phyloP scores from a whole-genome alignment of 2,888 invertebrate genomes.

The Alitta virens region DNA sequence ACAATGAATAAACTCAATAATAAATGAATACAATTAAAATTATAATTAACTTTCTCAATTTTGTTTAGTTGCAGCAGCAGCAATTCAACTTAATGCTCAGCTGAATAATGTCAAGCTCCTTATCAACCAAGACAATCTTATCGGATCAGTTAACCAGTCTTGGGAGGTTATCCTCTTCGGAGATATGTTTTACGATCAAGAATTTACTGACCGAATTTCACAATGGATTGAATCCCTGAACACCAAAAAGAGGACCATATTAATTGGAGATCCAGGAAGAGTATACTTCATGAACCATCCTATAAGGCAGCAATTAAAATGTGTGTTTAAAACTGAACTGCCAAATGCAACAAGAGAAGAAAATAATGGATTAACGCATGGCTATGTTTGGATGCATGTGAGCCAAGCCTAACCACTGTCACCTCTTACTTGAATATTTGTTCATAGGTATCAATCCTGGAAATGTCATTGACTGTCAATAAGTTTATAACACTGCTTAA shows the following conservation, averaged over 20 bases:
- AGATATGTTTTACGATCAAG: slow-evolving; percentile 69
- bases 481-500: no score
- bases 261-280: slow-evolving; percentile 50
- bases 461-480: no score
- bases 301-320: slow-evolving; percentile 28
- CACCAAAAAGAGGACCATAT: slow-evolving; percentile 28
- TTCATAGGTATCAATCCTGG: no score
- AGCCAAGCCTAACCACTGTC: no score
- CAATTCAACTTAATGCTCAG: slow-evolving; percentile 43
- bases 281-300: slow-evolving; percentile 35
- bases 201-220: slow-evolving; percentile 34
- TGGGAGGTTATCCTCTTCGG: slow-evolving; percentile 68
- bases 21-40: no score
- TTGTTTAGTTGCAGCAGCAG: slow-evolving; percentile 44
- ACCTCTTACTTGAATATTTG: no score
- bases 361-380: slow-evolving; percentile 39
- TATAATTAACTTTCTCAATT: no score
- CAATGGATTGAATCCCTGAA: slow-evolving; percentile 34
- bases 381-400: slow-evolving; percentile 35
- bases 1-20: no score
- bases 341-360: slow-evolving; percentile 30
- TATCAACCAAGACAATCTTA: slow-evolving; percentile 66
- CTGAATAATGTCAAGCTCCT: slow-evolving; percentile 37
- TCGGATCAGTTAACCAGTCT: slow-evolving; percentile 33
- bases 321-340: slow-evolving; percentile 32